A percentile compares a stretch with the other conserved stretches of the same genome.
phyloP scores from a whole-genome alignment of 2,797 vertebrate genomes.

The Spinus olivaceus region DNA sequence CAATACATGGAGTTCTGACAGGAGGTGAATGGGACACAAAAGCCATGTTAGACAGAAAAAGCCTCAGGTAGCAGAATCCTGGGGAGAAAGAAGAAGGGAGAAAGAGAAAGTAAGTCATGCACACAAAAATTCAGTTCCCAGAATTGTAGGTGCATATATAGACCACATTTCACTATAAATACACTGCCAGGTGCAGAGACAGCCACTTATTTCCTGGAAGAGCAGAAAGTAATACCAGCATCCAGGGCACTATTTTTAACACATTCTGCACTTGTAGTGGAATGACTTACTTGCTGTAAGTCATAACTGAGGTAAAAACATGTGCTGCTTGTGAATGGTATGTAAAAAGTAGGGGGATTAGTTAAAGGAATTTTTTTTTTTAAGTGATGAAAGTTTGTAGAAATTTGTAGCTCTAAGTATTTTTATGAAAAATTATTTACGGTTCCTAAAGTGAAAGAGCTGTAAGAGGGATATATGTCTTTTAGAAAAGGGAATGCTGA shows the following conservation, averaged over 20 bases:
- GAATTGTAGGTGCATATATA: not conserved
- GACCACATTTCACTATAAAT: not conserved
- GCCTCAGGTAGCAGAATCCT: not conserved
- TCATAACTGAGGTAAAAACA: not conserved
- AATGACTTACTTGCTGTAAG: not conserved
- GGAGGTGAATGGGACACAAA: not conserved
- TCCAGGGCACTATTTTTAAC: not conserved
- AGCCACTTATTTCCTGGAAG: not conserved
- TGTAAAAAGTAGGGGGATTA: not conserved
- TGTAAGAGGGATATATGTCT: not conserved
- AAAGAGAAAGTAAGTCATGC: not conserved
- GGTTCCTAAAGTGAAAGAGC: not conserved
- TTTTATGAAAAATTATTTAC: not conserved
- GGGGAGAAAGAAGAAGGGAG: not conserved
- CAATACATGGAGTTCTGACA: not conserved
- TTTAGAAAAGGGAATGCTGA: not conserved
- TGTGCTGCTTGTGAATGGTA: not conserved
- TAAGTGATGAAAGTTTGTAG: not conserved
- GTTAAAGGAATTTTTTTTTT: not conserved
- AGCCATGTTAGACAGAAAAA: not conserved
- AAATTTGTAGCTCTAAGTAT: not conserved
- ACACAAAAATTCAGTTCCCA: not conserved
- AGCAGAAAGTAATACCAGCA: not conserved
- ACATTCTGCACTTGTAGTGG: not conserved
- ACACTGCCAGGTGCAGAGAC: not conserved